Percentiles rank a stretch among this genome's conserved stretches.
Conservation (phyloP, 1,140 invertebrate genomes). For the Melitaea cinxia region DNA sequence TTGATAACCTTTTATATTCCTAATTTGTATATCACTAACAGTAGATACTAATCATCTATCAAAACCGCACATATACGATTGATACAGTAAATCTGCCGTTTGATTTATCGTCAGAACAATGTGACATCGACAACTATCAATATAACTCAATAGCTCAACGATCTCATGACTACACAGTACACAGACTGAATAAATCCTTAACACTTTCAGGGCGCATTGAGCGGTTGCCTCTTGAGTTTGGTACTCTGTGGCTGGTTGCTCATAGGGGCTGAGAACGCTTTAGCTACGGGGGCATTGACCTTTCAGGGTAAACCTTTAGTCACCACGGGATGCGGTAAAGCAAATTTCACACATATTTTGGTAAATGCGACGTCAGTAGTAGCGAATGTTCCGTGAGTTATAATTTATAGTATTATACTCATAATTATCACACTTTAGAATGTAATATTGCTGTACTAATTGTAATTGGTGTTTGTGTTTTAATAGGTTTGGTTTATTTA, state of each 20-base stretch:
- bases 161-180: neutral
- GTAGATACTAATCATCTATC: no score
- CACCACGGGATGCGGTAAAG: constrained; percentile 65
- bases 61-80: no score
- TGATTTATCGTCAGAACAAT: neutral
- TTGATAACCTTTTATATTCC: no score
- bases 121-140: neutral
- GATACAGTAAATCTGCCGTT: no score
- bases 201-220: constrained; percentile 62
- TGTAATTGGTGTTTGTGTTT: constrained; percentile 16
- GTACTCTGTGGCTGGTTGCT: constrained; percentile 73
- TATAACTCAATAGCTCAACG: neutral
- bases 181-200: neutral
- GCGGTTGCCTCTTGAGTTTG: constrained; percentile 67
- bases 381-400: constrained; percentile 59
- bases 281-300: constrained; percentile 72
- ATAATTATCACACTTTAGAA: no score
- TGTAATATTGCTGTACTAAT: constrained; percentile 12
- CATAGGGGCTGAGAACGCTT: constrained; percentile 71
- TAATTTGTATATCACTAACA: no score
- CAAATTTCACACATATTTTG: constrained; percentile 61
- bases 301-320: constrained; percentile 70
- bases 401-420: constrained; percentile 7
- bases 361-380: constrained; percentile 51
- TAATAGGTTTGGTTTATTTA: neutral